phyloP scores from a whole-genome alignment of 2,888 invertebrate genomes.

The Neoitamus cyanurus region DNA sequence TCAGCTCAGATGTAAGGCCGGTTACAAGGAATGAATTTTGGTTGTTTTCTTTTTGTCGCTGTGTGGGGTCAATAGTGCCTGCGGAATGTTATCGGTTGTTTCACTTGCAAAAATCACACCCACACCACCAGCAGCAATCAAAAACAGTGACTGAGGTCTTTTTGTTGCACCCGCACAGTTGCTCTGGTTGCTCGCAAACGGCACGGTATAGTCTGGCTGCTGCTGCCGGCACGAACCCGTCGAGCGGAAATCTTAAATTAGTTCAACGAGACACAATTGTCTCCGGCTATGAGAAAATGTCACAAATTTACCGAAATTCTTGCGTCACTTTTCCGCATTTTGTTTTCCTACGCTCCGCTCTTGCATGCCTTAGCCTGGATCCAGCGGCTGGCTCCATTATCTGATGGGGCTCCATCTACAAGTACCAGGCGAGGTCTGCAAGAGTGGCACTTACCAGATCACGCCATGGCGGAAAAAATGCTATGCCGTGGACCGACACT shows the following conservation, averaged over 20 bases:
- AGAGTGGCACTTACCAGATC: constrained; percentile 32
- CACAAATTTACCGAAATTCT: constrained; percentile 44
- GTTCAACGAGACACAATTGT: constrained; percentile 46
- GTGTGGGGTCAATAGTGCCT: background rate
- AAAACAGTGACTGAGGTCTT: background rate
- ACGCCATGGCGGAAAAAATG: background rate
- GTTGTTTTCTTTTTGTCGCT: no score
- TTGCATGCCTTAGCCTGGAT: background rate
- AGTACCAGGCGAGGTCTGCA: background rate
- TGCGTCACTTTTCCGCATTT: constrained; percentile 42
- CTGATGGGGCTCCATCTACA: constrained; percentile 18
- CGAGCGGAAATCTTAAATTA: constrained; percentile 44
- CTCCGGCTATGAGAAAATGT: constrained; percentile 45
- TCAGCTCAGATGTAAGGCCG: no score
- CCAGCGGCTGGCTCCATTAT: constrained; percentile 3
- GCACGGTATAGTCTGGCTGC: background rate
- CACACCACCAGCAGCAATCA: background rate
- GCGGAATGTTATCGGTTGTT: background rate
- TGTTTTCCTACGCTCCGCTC: background rate
- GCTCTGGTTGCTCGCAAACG: background rate
- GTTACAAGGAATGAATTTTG: no score
- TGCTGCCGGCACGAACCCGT: constrained; percentile 12
- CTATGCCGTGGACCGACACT: background rate
- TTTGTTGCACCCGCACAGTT: background rate
- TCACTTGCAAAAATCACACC: constrained; percentile 5